Base-by-base conservation (phyloP, 2,797 vertebrate species). In the Pagetopsis macropterus region DNA sequence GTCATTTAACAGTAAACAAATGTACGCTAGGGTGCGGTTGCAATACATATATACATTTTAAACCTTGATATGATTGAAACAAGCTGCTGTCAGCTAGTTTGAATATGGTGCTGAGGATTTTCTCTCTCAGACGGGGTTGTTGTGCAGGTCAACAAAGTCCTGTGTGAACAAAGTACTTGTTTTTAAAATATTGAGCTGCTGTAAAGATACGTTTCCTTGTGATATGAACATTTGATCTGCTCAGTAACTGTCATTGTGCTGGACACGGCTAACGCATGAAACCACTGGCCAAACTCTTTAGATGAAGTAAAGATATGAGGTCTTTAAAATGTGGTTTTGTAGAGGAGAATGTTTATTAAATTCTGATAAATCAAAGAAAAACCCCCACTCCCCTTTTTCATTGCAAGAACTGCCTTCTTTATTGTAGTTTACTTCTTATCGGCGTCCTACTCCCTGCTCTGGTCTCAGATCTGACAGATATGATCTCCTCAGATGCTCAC, bases 391-490 rank as follows among this genome's bases (percentile, higher is more conserved):
- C 7, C 33, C 8, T 14, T 17, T 54, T 43, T 52, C 4, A 23
- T 21, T 45, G 10, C 19, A 45, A 52, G 58, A 61, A 40, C 59
- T 54, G 66, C 49, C 21, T 1, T 44, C 68, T 48, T 41, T 51
- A 72, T 67, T 81, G 40, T n/a, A 49, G 23, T 67, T 72, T 59
- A 78, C 44, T 67, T 48, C 11, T 49, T 46, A 31, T 65, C 44
- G 41, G 58, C 0, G 0, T 56, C 60, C 71, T 52, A 19, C 63
- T 43, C 44, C 79, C 62, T 52, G 13, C 48, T 62, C 23, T 19
- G 31, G 50, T 68, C 8, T 51, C 46, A 50, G 57, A 67, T 78
- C 70, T 78, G 66, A 79, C 44, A 44, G n/a, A 49, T 2, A 3
- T 7, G 44, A 3, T 66, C 37, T 56, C 49, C 2, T 43, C 15